Evolutionary conservation across 35 echinoderm and acorn worm species (phyloP), one percentile per base, ranked within the genome.

Genomic region (Acanthaster planci): DNA sequence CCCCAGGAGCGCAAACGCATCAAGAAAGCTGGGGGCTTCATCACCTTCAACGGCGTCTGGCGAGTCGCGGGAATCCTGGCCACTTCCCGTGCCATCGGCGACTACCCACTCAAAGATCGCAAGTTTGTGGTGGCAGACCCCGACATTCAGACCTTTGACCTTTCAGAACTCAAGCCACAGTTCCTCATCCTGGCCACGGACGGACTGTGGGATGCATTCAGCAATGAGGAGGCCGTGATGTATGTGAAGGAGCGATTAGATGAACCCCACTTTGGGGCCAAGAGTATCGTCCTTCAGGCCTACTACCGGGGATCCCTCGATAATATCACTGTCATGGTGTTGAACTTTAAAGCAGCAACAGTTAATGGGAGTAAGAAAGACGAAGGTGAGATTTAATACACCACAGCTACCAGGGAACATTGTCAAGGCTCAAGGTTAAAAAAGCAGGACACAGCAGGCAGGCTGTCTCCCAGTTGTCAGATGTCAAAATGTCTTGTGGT

Each of bases 311-410:
- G 92, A 1, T 94, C 92, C 7, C 78, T 93, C 64, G 96, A 99
- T 79, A 99, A 99, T 51, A 99, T 99, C 23, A 94, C 92, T 55
- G 96, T 94, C 0, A 99, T 99, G 96, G 96, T 99, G 27, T 67
- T 99, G 1, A 94, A 93, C 54, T 86, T 92, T 23, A 80, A 60
- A 51, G 52, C 81, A 83, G 64, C 1, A 21, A 26, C 64, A 12
- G 42, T 12, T 6, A 47, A 47, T 47, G 42, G 12, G 42, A 47
- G 12, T 26, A 21, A 72, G 29, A 72, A 35, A 72, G 64, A 72
- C 64, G 23, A 72, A 26, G 0, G 30, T 27, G 64, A 47, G 42
- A 47, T 47, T 47, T 47, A 12, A 47, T 47, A 47, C 42, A 47
- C 42, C 42, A 6, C 12, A 4, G 12, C 42, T 12, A 47, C 42